phyloP scores from a whole-genome alignment of 2,888 invertebrate genomes.

The Erpobdella octoculata region DNA sequence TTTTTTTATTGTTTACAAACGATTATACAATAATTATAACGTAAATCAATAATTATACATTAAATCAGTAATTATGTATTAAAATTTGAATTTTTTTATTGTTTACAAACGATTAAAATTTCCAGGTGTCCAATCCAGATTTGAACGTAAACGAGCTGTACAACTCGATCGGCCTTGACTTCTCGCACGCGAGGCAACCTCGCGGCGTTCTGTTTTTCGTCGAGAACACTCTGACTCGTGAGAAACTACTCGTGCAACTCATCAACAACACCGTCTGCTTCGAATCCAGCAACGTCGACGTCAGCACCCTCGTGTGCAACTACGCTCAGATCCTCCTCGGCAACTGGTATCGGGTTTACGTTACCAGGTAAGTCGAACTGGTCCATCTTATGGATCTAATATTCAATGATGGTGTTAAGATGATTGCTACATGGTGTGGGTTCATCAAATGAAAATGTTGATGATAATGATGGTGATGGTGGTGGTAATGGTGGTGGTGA shows the following conservation, averaged over 20 bases:
- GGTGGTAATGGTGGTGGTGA: too few species aligned
- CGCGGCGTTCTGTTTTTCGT: slow-evolving; percentile 39
- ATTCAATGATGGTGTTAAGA: neutral
- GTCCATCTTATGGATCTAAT: neutral
- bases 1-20: too few species aligned
- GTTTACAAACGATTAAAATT: too few species aligned
- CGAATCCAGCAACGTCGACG: slow-evolving; percentile 35
- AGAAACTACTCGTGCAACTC: slow-evolving; percentile 37
- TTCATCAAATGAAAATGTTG: too few species aligned
- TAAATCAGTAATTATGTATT: too few species aligned
- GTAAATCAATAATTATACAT: too few species aligned
- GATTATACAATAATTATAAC: too few species aligned
- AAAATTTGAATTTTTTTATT: too few species aligned
- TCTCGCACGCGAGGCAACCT: slow-evolving; percentile 29
- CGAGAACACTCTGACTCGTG: slow-evolving; percentile 35
- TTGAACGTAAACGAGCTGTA: slow-evolving; percentile 10
- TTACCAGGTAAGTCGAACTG: slow-evolving; percentile 41
- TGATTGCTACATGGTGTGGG: neutral
- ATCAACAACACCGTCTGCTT: slow-evolving; percentile 36
- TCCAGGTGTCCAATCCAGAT: slow-evolving; percentile 33
- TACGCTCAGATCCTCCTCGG: slow-evolving; percentile 31
- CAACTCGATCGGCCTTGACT: slow-evolving; percentile 38
- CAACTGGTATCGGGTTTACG: slow-evolving; percentile 40
- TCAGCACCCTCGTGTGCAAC: slow-evolving; percentile 29
- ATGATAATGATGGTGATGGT: too few species aligned